Evolutionary conservation across 1,140 invertebrate species (phyloP), one percentile per base, ranked within the genome.

Genomic region (Drosophila simulans): DNA sequence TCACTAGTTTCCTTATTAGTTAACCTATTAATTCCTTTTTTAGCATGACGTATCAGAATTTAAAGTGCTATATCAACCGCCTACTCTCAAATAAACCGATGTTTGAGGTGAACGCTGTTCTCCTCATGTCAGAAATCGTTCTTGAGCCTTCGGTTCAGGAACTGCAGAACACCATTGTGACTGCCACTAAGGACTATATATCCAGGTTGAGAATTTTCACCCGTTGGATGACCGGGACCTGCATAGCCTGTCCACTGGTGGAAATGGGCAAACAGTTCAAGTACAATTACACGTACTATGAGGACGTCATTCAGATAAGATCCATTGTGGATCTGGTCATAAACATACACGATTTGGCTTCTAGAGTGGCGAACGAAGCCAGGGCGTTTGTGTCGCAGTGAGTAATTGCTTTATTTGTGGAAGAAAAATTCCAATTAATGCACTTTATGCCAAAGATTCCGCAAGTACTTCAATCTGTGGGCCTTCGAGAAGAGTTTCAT

Each of bases 141-240:
- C 91, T 97, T 27, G 93, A 95, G 46, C 97, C 97, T 0, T 94
- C 95, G 0, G 93, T 95, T 0, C 93, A 94, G 42, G 97, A 97
- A 89, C 94, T 97, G 22, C 95, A 96, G 76, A 96, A 96, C 70
- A 95, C 96, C 4, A 95, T 97, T 12, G 89, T 95, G 15, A 93
- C 94, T 20, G 94, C 94, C 63, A 92, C 95, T 1, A 95, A 95
- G 74, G 94, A 96, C 91, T 94, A 96, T 59, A 73, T 96, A 0
- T 94, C 94, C 31, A 94, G 94, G 93, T 91, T 97, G 4, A 96
- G 96, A 84, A 77, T 93, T 5, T 97, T 98, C 91, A 94, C 95
- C 0, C 94, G 97, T 8, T 98, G 97, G 97, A 96, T 97, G 95
- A 93, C 95, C 66, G 95, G 95, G n/a, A 96, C 95, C 11, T 98